Conservation (phyloP, 2,797 vertebrate genomes). For the Cynodonichthys magdalenae region DNA sequence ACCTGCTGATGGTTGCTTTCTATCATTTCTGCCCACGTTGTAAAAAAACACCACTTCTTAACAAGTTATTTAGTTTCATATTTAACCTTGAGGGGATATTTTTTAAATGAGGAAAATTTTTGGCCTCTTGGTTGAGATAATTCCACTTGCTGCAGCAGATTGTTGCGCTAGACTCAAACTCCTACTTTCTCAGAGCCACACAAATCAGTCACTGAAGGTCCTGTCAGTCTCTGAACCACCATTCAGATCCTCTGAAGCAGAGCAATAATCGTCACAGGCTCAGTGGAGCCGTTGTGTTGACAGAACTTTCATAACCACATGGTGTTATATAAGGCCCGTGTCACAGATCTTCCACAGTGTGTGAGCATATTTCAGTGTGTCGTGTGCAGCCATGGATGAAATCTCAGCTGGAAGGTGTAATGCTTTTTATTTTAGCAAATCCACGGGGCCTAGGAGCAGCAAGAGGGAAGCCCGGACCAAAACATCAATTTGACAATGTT, state of each 20-base stretch:
- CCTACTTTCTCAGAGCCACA: conserved; percentile 2
- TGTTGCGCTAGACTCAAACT: neutral
- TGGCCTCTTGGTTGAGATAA: conserved; percentile 30
- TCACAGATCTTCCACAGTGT: conserved; percentile 38
- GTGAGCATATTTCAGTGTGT: conserved; percentile 34
- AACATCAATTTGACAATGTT: conserved; percentile 22
- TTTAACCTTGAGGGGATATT: conserved; percentile 39
- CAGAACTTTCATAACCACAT: conserved; percentile 50
- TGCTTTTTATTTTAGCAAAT: conserved; percentile 62
- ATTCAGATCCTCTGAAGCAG: conserved; percentile 24
- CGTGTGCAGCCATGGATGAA: conserved; percentile 42
- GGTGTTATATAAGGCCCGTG: conserved; percentile 49
- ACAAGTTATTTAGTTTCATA: conserved; percentile 46
- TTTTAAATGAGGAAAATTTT: conserved; percentile 48
- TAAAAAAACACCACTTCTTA: conserved; percentile 19
- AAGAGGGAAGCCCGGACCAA: conserved; percentile 28
- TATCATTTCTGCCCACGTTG: conserved; percentile 52
- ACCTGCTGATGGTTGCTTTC: conserved; percentile 28
- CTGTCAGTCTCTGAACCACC: conserved; percentile 19
- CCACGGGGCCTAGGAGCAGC: conserved; percentile 39
- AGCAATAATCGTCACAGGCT: conserved; percentile 18
- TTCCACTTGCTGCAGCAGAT: conserved; percentile 30
- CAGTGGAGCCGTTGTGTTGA: conserved; percentile 42
- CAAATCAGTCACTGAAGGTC: conserved; percentile 18
- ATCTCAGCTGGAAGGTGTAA: conserved; percentile 52